phyloP scores from a whole-genome alignment of 2,113 vertebrate species.

The Aspidoscelis tigris region DNA sequence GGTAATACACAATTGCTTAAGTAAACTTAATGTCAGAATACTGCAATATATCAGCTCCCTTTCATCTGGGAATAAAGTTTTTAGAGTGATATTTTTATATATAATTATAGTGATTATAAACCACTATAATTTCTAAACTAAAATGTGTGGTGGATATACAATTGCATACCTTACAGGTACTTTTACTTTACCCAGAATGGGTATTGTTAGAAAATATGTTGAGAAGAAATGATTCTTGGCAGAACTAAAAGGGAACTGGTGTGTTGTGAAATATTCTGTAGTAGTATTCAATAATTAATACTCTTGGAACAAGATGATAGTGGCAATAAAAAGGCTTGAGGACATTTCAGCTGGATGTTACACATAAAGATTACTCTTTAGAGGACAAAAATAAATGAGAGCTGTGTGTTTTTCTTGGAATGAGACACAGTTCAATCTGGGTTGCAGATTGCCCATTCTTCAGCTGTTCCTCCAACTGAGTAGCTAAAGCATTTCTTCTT shows the following conservation, averaged over 20 bases:
- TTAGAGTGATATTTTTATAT: neutral
- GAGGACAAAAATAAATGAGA: slow-evolving; percentile 3
- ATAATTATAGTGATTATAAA: neutral
- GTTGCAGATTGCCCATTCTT: slow-evolving; percentile 17
- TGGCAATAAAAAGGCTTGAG: slow-evolving; percentile 13
- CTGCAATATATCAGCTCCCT: neutral
- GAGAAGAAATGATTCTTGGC: slow-evolving; percentile 9
- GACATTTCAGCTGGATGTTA: slow-evolving; percentile 18
- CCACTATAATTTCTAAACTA: slow-evolving; percentile 27
- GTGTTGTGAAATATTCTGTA: neutral
- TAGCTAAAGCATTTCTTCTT: slow-evolving; percentile 21
- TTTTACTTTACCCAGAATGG: neutral
- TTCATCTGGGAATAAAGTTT: neutral
- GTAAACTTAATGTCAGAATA: too few relatives aligned
- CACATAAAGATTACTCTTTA: neutral
- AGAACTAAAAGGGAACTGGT: neutral
- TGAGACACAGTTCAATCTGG: neutral
- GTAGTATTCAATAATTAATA: slow-evolving; percentile 14
- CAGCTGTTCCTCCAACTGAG: slow-evolving; percentile 17
- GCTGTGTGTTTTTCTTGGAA: neutral
- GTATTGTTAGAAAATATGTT: neutral
- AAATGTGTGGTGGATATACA: neutral
- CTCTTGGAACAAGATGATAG: slow-evolving; percentile 34
- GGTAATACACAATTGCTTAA: too few relatives aligned
- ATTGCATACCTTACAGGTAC: neutral